These are phyloP conservation scores for Drosophila helvetica DNA, from an alignment of 2,888 invertebrate species.

Conservation along the genomic window DNA sequence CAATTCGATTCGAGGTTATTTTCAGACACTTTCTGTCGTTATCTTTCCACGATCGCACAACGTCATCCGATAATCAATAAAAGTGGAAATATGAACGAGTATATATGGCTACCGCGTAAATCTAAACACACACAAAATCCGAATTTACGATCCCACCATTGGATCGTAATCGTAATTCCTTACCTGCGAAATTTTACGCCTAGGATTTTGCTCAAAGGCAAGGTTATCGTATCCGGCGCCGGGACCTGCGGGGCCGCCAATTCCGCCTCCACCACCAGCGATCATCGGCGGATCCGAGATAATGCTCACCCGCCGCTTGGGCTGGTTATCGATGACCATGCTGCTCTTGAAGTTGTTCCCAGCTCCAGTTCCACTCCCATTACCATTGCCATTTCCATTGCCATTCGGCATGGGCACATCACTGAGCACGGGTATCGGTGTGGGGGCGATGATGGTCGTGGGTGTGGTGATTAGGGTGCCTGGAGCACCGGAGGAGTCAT, in stretches of 20 bases:
- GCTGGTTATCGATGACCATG: slow-evolving; percentile 81
- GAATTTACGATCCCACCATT: slow-evolving; percentile 56
- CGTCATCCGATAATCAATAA: slow-evolving; percentile 30
- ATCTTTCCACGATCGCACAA: slow-evolving; percentile 5
- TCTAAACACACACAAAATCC: slow-evolving; percentile 48
- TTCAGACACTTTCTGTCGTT: slow-evolving; percentile 4
- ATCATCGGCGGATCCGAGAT: slow-evolving; percentile 85
- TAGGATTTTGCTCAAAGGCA: slow-evolving; percentile 87
- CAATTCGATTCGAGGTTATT: background rate
- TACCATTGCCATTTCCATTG: slow-evolving; percentile 46
- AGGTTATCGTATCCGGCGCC: slow-evolving; percentile 87
- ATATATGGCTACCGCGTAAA: slow-evolving; percentile 12
- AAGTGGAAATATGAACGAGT: slow-evolving; percentile 13
- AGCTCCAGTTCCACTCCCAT: slow-evolving; percentile 24
- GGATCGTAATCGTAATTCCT: slow-evolving; percentile 41
- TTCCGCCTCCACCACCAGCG: slow-evolving; percentile 78
- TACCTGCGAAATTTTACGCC: slow-evolving; percentile 84
- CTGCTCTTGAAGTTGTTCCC: slow-evolving; percentile 59
- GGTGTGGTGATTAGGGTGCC: slow-evolving; percentile 22
- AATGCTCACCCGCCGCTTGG: slow-evolving; percentile 87
- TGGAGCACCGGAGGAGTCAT: slow-evolving; percentile 42
- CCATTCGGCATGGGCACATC: slow-evolving; percentile 55
- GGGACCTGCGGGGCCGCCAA: slow-evolving; percentile 2
- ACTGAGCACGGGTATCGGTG: slow-evolving; percentile 55
- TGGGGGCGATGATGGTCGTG: slow-evolving; percentile 28